Evolutionary conservation across 2,113 vertebrate genomes (phyloP), one percentile per base, ranked within the genome.

Genomic region (Gadus chalcogrammus): DNA sequence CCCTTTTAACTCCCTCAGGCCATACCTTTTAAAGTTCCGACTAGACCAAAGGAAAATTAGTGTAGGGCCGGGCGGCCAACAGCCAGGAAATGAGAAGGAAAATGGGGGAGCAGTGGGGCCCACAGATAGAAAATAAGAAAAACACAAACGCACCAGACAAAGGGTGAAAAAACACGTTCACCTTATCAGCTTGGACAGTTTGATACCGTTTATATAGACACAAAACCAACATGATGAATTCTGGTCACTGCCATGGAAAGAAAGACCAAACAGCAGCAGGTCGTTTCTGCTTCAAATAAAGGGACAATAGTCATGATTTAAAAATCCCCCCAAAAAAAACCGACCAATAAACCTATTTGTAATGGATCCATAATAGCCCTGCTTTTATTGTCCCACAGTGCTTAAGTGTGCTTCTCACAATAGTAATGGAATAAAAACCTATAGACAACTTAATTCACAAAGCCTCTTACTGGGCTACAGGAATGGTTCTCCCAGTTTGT

Each of bases 81-180:
- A 74, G 73, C 61, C 85, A 88, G 88, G 86, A 91, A 90, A 91
- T 88, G 82, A 90, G 81, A 83, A 1, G 79, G 70, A 59, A 64
- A 80, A 72, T 28, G 70, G 77, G 62, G 67, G 66, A 62, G 76
- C 53, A 82, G 48, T 61, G 64, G 72, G 64, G 71, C 74, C 76
- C 64, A 42, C 6, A 75, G 18, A 18, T 61, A 70, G 18, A 5
- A 68, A 58, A 61, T 22, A 27, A 5, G 38, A 28, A 48, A 61
- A 18, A 61, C 15, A 15, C 15, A 64, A 58, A 48, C 18, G 31
- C 63, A 24, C 53, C 12, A 7, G 20, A 24, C 22, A 22, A 13
- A 61, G 20, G 18, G 11, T 22, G 18, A 61, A 61, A 18, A 22
- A 12, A 20, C 15, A 58, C 20, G 20, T 20, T 20, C 20, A 20